Percentiles rank a stretch among this genome's conserved stretches.
phyloP scores from a whole-genome alignment of 2,888 invertebrate species.

The Ephialtes manifestator region DNA sequence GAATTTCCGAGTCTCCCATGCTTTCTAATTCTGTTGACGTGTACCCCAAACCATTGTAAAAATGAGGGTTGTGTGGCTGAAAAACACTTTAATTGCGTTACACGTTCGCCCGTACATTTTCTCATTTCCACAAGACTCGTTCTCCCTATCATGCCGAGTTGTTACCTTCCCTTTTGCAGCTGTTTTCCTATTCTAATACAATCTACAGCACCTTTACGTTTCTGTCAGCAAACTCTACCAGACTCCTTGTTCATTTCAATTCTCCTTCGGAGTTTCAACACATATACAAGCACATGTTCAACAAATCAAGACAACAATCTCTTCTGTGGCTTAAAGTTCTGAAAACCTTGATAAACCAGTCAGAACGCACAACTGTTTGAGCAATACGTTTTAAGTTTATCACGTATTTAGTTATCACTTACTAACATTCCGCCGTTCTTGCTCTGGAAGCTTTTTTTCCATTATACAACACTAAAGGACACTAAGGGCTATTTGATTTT shows the following conservation, averaged over 20 bases:
- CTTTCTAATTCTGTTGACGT: conserved; percentile 19
- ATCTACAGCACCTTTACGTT: conserved; percentile 47
- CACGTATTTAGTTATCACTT: no score
- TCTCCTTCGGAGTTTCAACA: conserved; percentile 12
- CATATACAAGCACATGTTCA: conserved; percentile 10
- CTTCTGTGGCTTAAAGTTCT: background rate
- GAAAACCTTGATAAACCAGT: conserved; percentile 27
- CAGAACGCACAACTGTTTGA: conserved; percentile 31
- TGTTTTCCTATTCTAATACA: conserved; percentile 52
- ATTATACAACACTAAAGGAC: background rate
- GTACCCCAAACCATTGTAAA: conserved; percentile 3
- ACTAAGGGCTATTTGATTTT: background rate
- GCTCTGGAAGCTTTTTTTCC: background rate
- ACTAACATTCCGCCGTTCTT: background rate
- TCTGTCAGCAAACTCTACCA: background rate
- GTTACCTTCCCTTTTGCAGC: conserved; percentile 7
- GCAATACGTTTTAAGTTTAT: background rate
- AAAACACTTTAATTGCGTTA: conserved; percentile 72
- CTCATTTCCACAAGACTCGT: conserved; percentile 52
- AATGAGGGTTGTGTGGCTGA: conserved; percentile 29
- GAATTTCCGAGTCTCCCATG: conserved; percentile 8
- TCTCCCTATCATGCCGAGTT: conserved; percentile 28
- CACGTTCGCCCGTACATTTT: conserved; percentile 62
- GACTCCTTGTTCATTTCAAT: conserved; percentile 42
- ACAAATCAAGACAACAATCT: conserved; percentile 20